phyloP scores from a whole-genome alignment of 2,888 invertebrate species.

The Hypomecis atomaria region DNA sequence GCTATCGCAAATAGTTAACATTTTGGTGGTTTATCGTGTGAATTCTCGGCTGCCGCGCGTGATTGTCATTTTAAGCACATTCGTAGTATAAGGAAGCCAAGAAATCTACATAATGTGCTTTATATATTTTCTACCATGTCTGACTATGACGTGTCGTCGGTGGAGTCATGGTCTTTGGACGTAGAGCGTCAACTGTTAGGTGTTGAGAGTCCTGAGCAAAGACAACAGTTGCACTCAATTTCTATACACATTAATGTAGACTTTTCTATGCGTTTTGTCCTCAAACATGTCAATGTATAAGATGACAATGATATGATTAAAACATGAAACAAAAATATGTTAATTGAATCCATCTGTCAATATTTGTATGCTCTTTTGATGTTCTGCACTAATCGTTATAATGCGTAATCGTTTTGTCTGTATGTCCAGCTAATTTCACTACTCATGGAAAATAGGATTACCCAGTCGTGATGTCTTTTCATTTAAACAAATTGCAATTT shows the following conservation, averaged over 20 bases:
- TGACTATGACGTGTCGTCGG: too few relatives aligned
- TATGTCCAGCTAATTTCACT: not conserved
- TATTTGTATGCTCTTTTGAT: not conserved
- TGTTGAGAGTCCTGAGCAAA: too few relatives aligned
- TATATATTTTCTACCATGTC: too few relatives aligned
- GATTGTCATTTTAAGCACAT: slow-evolving; percentile 2
- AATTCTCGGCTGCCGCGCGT: slow-evolving; percentile 14
- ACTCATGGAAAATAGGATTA: not conserved
- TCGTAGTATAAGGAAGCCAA: not conserved
- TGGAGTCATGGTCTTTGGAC: too few relatives aligned
- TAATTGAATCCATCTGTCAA: not conserved
- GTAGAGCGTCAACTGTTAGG: too few relatives aligned
- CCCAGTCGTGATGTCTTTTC: not conserved
- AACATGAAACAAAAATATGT: too few relatives aligned
- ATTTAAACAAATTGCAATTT: not conserved
- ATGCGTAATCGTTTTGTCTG: not conserved
- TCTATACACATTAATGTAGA: too few relatives aligned
- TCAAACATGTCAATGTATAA: not conserved
- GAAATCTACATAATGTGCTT: not conserved
- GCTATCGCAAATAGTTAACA: slow-evolving; percentile 26
- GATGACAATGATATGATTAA: too few relatives aligned
- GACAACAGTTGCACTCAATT: too few relatives aligned
- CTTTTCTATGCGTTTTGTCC: too few relatives aligned
- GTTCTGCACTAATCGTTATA: not conserved
- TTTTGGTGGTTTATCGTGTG: slow-evolving; percentile 25